These are phyloP conservation scores for Boulengeromyrus knoepffleri DNA, from an alignment of 2,113 vertebrate genomes.

Conservation along the genomic window DNA sequence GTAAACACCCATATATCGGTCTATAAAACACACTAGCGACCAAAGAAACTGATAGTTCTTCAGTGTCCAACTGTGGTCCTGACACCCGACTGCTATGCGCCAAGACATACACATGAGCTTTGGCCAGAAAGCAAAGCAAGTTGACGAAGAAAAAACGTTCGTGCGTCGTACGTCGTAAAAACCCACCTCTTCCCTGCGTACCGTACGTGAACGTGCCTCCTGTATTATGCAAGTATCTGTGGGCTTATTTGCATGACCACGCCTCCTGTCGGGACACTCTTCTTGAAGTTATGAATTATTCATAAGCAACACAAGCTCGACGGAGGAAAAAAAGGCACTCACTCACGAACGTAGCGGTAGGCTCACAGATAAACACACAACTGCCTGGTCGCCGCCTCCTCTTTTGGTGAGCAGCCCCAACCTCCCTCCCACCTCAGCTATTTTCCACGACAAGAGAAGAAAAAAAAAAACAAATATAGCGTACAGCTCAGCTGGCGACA, in stretches of 20 bases:
- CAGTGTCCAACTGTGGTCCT: not conserved
- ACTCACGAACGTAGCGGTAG: conserved; percentile 35
- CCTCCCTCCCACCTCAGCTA: conserved; percentile 36
- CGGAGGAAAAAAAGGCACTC: conserved; percentile 23
- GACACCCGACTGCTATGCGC: not conserved
- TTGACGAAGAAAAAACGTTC: conserved; percentile 11
- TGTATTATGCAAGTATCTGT: not conserved
- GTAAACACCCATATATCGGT: not conserved
- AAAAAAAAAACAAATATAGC: conserved; percentile 5
- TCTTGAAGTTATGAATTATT: conserved; percentile 35
- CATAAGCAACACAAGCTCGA: conserved; percentile 21
- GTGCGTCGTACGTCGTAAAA: not conserved
- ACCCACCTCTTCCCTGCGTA: conserved; percentile 28
- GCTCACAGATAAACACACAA: conserved; percentile 47
- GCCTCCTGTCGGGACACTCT: conserved; percentile 25
- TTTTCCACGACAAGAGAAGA: conserved; percentile 19
- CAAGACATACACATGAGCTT: not conserved
- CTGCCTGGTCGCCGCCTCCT: conserved; percentile 54
- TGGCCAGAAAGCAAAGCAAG: not conserved
- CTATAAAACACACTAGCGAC: not conserved
- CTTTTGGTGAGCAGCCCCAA: conserved; percentile 44
- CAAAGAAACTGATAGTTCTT: not conserved
- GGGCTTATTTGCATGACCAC: conserved; percentile 20
- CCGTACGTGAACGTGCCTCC: conserved; percentile 25
- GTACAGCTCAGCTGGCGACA: conserved; percentile 18